Evolutionary conservation across 2,113 vertebrate genomes (phyloP).

Genomic region (Proterorhinus semilunaris): DNA sequence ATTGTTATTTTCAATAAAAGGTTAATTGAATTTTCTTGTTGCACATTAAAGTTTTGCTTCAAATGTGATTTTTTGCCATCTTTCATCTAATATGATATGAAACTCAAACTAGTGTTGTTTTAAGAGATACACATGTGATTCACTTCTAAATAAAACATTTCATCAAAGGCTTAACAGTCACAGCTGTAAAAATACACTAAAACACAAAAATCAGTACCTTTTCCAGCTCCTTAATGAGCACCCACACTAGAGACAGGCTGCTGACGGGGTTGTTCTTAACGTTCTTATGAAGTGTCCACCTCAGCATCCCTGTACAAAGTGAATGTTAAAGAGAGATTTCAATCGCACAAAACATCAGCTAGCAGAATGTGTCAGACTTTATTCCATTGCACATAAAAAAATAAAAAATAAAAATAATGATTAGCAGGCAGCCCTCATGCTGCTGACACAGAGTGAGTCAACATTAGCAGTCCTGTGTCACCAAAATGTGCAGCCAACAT

Average conservation of each 20-base stretch:
- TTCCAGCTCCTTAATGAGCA: slow-evolving; percentile 90
- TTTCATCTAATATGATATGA: too few species aligned
- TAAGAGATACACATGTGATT: too few species aligned
- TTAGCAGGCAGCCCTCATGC: slow-evolving; percentile 12
- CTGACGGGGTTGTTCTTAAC: slow-evolving; percentile 80
- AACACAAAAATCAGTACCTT: slow-evolving; percentile 73
- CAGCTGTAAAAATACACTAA: background rate
- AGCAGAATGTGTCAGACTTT: slow-evolving; percentile 26
- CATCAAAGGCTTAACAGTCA: too few species aligned
- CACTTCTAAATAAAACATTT: too few species aligned
- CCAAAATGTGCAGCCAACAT: slow-evolving; percentile 6
- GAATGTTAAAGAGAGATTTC: slow-evolving; percentile 20
- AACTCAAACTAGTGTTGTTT: too few species aligned
- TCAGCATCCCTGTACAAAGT: slow-evolving; percentile 84
- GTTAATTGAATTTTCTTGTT: too few species aligned
- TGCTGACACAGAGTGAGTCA: slow-evolving; percentile 12
- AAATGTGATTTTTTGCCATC: too few species aligned
- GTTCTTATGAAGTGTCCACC: slow-evolving; percentile 94
- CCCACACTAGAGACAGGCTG: slow-evolving; percentile 79
- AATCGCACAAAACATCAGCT: slow-evolving; percentile 20
- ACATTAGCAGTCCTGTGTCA: background rate
- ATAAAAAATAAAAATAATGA: slow-evolving; percentile 42
- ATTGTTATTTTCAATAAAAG: too few species aligned
- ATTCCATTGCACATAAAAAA: slow-evolving; percentile 20
- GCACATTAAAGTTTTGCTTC: too few species aligned